Evolutionary conservation across 2,113 vertebrate species (phyloP), one percentile per base, ranked within the genome.

Genomic region (Sylvia atricapilla): DNA sequence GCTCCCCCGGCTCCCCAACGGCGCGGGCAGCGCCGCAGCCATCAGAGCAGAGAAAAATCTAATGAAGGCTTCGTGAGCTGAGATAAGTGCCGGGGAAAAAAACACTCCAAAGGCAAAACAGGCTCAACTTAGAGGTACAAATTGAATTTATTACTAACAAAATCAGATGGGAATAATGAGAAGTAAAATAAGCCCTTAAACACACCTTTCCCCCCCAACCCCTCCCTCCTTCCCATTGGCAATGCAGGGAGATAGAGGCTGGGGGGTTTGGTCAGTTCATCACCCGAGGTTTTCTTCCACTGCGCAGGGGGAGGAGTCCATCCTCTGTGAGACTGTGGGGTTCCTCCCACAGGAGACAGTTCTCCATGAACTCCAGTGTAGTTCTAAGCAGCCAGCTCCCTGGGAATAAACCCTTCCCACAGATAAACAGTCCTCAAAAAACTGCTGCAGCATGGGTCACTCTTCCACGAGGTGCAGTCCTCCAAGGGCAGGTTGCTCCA

Each of bases 21-120:
- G n/a, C 5, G n/a, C 7, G 2, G 66, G 33, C 3, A 1, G 25
- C 5, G 8, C 44, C 16, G 6, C 23, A 13, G 23, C 13, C 43
- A 25, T 31, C 35, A 72, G 8, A 53, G 28, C 11, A 9, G 37
- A 55, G 22, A 53, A 72, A 52, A 41, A 72, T 33, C 24, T 72
- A 19, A 72, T 4, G 21, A 53, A 33, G 22, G 28, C 5, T 55
- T 72, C 37, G 41, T 31, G 21, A 53, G 28, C 24, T 41, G 35
- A 70, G 27, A 31, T 70, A 55, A 14, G 11, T 28, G 41, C 50
- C 3, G 0, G 11, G 10, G 9, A 31, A 53, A 22, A 72, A 18
- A 41, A 33, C 15, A 31, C 15, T 53, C 50, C 50, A 33, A 41
- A 19, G 37, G 69, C 21, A 53, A 70, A 53, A 53, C 68, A 72